phyloP scores from a whole-genome alignment of 2,888 invertebrate genomes.

The Cephus rjabovi region DNA sequence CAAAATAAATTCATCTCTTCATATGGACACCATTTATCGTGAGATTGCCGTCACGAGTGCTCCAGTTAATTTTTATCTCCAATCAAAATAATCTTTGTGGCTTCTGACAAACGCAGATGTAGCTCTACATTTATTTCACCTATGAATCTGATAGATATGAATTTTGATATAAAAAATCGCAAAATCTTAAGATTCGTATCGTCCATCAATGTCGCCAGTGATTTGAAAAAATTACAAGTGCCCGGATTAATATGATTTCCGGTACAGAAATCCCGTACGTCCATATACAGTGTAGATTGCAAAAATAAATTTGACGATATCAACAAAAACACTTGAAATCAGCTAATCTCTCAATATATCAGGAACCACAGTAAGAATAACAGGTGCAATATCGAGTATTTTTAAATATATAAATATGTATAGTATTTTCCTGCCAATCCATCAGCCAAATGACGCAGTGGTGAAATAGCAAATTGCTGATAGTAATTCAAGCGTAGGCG shows the following conservation, averaged over 20 bases:
- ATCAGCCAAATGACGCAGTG: no score
- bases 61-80: background rate
- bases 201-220: background rate
- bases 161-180: background rate
- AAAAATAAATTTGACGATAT: no score
- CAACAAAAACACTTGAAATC: no score
- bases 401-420: no score
- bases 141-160: background rate
- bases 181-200: background rate
- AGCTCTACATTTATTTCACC: background rate
- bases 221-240: background rate
- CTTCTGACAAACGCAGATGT: background rate
- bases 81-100: background rate
- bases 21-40: background rate
- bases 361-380: no score
- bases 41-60: background rate
- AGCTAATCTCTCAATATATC: no score
- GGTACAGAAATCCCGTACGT: background rate
- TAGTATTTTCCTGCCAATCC: no score
- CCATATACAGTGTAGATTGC: background rate
- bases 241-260: background rate
- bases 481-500: background rate
- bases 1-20: background rate
- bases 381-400: no score
- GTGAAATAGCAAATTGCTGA: background rate